Base-by-base conservation (phyloP, 2,888 invertebrate species). In the Drosophila hawaiiensis region DNA sequence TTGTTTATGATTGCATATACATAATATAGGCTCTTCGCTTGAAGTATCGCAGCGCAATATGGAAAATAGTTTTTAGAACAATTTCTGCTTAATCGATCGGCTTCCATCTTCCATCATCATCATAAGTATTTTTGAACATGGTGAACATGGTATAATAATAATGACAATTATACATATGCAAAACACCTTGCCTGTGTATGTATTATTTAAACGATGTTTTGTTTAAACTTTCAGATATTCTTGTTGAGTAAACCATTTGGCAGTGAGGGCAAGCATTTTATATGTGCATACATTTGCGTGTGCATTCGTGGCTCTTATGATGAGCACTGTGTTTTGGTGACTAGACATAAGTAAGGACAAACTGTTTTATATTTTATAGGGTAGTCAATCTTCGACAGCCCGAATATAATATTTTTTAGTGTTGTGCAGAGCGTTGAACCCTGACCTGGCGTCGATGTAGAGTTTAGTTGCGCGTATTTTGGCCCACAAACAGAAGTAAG, bases 361-460 rank as follows among this genome's bases (percentile, higher is more conserved):
- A 37, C 55, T 6, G 54, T 9, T 25, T 37, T 37, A 28, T 37
- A 47, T 25, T 37, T 6, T 19, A 25, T 28, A 58, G 58, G n/a
- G 58, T 41, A 58, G 41, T 41, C n/a, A 16, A 22, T 58, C 14
- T 41, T 41, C 41, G 29, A 22, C 10, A 58, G 14, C n/a, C 28
- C 14, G 16, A 41, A 41, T 41, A 29, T 28, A 4, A 39, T 4
- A 12, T 47, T 68, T 43, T 12, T 39, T 14, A 50, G 55, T 66
- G 47, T 49, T 70, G 53, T 37, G n/a, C 29, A 63, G 82, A 80
- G 58, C 82, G 55, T 82, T 82, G 82, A 82, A 82, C 82, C 53
- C 69, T 39, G 49, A 35, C 49, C 60, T 65, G 50, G 33, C 22
- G 53, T 49, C 43, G 25, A 35, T 61, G 49, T 33, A 39, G 60